Percentiles rank a stretch among this genome's conserved stretches.
phyloP scores from a whole-genome alignment of 2,113 vertebrate genomes.

The Trachemys scripta region DNA sequence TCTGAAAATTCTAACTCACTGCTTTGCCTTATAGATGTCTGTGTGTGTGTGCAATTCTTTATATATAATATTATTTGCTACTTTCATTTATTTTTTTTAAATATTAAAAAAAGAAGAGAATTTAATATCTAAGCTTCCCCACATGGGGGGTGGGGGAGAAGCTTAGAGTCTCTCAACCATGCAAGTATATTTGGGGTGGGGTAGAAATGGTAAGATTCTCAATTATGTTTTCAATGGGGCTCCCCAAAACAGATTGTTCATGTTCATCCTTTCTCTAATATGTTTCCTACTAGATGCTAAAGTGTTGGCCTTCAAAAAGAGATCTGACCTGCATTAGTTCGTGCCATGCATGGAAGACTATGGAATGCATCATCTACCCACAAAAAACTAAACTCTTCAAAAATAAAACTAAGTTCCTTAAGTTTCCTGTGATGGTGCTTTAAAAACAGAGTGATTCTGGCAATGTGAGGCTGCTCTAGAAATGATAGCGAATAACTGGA shows the following conservation, averaged over 20 bases:
- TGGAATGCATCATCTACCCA: background rate
- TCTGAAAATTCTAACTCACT: background rate
- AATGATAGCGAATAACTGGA: conserved; percentile 1
- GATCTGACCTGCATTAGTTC: background rate
- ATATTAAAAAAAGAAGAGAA: background rate
- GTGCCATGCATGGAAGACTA: background rate
- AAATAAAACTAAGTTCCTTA: background rate
- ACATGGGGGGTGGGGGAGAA: rapidly evolving
- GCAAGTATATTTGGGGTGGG: background rate
- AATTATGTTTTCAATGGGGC: background rate
- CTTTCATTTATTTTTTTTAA: background rate
- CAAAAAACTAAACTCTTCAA: background rate
- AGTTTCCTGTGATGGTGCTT: background rate
- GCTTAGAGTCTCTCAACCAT: no score
- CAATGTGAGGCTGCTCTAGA: background rate
- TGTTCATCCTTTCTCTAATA: background rate
- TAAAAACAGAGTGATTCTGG: background rate
- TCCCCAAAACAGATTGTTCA: background rate
- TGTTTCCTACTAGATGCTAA: background rate
- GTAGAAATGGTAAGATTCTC: background rate
- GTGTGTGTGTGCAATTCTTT: background rate
- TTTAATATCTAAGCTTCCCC: background rate
- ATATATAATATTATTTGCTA: background rate
- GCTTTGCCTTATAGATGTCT: background rate
- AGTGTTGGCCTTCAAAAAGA: background rate